Base-by-base conservation (phyloP, 2,797 vertebrate genomes). In the Sebastiscus albofasciatus region DNA sequence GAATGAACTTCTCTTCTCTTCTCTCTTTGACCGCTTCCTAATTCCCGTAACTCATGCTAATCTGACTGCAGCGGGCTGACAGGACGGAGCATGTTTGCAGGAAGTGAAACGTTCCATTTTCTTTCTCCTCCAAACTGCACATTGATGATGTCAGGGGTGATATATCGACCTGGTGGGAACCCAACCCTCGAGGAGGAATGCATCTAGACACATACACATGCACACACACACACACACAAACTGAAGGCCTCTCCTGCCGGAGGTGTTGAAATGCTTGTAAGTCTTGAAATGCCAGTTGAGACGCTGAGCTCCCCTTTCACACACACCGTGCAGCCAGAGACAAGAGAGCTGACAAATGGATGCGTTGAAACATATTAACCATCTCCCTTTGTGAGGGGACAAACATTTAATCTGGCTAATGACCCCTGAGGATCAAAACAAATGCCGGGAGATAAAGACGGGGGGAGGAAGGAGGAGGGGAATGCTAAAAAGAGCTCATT, bases 361-460 rank as follows among this genome's bases (percentile, higher is more conserved):
- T 89, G 91, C 70, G 93, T 93, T 96, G 95, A 96, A 95, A 96
- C 94, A 94, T 95, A 95, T 96, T 94, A 95, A 96, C 95, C 93
- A 94, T 94, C 92, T 93, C 84, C 92, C 89, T 95, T 95, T 95
- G 94, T 95, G 92, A 94, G 90, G 82, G 84, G 93, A 92, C 92
- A 92, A 94, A 95, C 94, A 95, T 95, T 95, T 94, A 94, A 95
- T 94, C 93, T 84, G 86, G 85, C 91, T 95, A 94, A 95, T 94
- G 94, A 95, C 94, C 95, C 92, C 90, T 60, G 80, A 93, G 93
- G 94, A 92, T 93, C 93, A 93, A 94, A 93, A 92, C 90, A 93
- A 93, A 95, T 89, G 90, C 82, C 59, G 70, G 65, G 80, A 93
- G 92, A 94, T 93, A 92, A 93, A 94, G 90, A 80, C 3, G 24